Evolutionary conservation across 1,140 invertebrate species (phyloP).

Genomic region (Globodera rostochiensis): DNA sequence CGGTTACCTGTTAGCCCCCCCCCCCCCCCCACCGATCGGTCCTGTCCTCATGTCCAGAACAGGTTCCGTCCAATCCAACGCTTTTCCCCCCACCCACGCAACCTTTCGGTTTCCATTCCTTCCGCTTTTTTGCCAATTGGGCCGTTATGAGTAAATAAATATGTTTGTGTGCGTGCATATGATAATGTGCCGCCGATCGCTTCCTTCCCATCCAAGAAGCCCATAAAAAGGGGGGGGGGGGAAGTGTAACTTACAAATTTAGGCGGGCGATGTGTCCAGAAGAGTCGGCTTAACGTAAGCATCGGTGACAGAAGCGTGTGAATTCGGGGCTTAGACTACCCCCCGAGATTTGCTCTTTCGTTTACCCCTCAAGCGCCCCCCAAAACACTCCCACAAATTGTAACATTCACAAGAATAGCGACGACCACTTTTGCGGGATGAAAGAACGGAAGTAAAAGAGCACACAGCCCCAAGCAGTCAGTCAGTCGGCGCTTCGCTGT

Average conservation of each 20-base stretch:
- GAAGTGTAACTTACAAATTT: not conserved
- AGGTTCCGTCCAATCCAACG: not conserved
- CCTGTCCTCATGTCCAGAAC: too few species aligned
- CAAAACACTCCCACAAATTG: not conserved
- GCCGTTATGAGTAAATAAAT: not conserved
- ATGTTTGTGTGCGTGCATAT: not conserved
- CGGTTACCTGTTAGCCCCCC: not conserved
- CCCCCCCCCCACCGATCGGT: not conserved
- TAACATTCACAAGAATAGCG: too few species aligned
- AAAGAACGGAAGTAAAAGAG: too few species aligned
- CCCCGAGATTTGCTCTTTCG: not conserved
- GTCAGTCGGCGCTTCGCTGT: too few species aligned
- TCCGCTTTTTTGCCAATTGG: conserved; percentile 8
- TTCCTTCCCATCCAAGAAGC: too few species aligned
- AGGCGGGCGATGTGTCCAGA: not conserved
- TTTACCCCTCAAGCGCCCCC: not conserved
- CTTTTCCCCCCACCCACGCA: not conserved
- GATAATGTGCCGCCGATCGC: too few species aligned
- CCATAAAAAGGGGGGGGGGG: not conserved
- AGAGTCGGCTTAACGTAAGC: too few species aligned
- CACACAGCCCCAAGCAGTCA: too few species aligned
- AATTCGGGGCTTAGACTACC: not conserved
- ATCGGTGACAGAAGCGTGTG: too few species aligned
- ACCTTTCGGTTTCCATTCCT: not conserved
- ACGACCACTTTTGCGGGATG: too few species aligned